Percentiles rank a stretch among this genome's conserved stretches.
phyloP scores from a whole-genome alignment of 2,113 vertebrate genomes.

The Siphamia tubifer region DNA sequence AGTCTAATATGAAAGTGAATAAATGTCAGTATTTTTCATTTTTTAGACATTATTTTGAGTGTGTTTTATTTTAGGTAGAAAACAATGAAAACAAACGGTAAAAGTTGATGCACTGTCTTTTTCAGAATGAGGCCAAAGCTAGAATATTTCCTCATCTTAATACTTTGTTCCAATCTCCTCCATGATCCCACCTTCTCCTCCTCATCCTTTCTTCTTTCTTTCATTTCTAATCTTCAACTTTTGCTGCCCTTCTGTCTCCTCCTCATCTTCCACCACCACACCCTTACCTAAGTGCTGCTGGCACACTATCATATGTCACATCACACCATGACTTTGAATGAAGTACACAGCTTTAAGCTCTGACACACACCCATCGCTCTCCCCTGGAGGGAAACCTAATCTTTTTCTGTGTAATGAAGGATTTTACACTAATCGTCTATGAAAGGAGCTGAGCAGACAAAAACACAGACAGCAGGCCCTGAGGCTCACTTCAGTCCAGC shows the following conservation, averaged over 20 bases:
- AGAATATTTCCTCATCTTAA: too few relatives aligned
- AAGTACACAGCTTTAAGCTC: not conserved
- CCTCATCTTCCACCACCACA: not conserved
- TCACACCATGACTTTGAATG: conserved; percentile 34
- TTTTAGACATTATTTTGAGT: too few relatives aligned
- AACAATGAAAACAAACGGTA: too few relatives aligned
- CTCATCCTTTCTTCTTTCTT: not conserved
- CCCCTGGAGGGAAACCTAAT: conserved; percentile 12
- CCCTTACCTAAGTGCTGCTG: conserved; percentile 12
- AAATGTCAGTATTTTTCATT: too few relatives aligned
- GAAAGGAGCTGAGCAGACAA: conserved; percentile 29
- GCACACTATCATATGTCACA: conserved; percentile 23
- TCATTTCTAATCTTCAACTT: not conserved
- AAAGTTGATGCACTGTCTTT: too few relatives aligned
- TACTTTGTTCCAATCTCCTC: not conserved
- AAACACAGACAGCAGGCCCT: not conserved
- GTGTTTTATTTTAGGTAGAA: too few relatives aligned
- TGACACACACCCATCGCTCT: not conserved
- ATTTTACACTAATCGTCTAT: conserved; percentile 38
- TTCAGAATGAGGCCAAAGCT: too few relatives aligned
- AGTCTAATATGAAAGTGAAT: too few relatives aligned
- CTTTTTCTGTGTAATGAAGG: conserved; percentile 24
- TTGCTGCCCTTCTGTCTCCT: not conserved
- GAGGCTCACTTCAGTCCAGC: not conserved
- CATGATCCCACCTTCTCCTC: not conserved